phyloP scores from a whole-genome alignment of 2,888 invertebrate species.

The Metallyticus violacea region DNA sequence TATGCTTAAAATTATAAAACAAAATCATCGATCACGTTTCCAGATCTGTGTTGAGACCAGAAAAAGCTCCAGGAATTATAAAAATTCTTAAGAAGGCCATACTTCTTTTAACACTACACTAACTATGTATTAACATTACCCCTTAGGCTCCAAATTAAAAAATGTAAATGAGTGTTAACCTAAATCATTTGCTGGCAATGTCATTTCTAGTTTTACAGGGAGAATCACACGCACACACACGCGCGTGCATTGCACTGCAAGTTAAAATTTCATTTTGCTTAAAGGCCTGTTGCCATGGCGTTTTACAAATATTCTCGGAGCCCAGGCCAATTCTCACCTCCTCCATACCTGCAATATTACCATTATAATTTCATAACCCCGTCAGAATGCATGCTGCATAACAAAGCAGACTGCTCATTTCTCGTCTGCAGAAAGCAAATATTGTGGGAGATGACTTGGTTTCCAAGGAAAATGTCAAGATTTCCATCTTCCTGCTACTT shows the following conservation, averaged over 20 bases:
- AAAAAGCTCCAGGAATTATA: too few relatives aligned
- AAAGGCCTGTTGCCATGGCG: background rate
- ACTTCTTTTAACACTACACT: too few relatives aligned
- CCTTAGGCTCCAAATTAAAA: too few relatives aligned
- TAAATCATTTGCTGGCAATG: too few relatives aligned
- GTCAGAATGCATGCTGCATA: background rate
- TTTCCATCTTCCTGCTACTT: background rate
- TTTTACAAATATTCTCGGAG: background rate
- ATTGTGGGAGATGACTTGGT: background rate
- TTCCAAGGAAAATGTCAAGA: background rate
- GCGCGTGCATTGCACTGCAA: background rate
- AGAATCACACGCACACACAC: too few relatives aligned
- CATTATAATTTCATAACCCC: background rate
- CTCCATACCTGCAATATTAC: background rate
- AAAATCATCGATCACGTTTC: too few relatives aligned
- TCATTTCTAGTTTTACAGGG: too few relatives aligned
- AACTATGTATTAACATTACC: too few relatives aligned
- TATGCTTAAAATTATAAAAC: too few relatives aligned
- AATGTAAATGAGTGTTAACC: too few relatives aligned
- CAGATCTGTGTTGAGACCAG: too few relatives aligned
- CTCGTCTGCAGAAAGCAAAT: background rate
- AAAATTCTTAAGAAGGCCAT: too few relatives aligned
- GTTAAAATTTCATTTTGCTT: background rate
- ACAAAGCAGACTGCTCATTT: background rate
- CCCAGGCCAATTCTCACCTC: background rate